phyloP scores from a whole-genome alignment of 2,888 invertebrate species.

The Plusia festucae region DNA sequence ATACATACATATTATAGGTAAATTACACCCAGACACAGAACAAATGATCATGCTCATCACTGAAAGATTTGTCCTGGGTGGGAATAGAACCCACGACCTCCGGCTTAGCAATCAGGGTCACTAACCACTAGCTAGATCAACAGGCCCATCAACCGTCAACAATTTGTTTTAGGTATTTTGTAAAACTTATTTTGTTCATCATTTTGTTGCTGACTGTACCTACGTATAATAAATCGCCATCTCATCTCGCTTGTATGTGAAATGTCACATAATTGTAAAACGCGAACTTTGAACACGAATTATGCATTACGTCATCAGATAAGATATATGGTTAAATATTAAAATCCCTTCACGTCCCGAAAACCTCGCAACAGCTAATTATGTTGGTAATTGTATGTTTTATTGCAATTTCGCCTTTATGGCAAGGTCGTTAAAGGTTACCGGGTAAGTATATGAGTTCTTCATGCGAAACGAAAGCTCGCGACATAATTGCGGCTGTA shows the following conservation, averaged over 20 bases:
- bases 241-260: constrained; percentile 20
- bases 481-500: constrained; percentile 68
- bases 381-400: constrained; percentile 6
- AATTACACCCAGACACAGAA: no score
- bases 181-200: no score
- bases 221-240: constrained; percentile 22
- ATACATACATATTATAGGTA: no score
- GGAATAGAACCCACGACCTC: no score
- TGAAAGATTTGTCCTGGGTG: no score
- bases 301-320: constrained; percentile 52
- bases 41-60: no score
- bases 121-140: no score
- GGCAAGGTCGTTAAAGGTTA: constrained; percentile 14
- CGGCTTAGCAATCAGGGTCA: no score
- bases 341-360: constrained; percentile 43
- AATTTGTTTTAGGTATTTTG: no score
- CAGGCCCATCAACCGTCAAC: no score
- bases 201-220: no score
- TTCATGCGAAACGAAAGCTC: constrained; percentile 52
- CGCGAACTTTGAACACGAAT: constrained; percentile 45
- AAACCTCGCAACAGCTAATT: constrained; percentile 47
- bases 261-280: constrained; percentile 45
- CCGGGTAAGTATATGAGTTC: constrained; percentile 22
- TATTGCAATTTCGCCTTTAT: constrained; percentile 35
- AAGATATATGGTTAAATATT: constrained; percentile 52